These are phyloP conservation scores for Girardia tigrina DNA, from an alignment of 2,888 invertebrate genomes.

Conservation along the genomic window DNA sequence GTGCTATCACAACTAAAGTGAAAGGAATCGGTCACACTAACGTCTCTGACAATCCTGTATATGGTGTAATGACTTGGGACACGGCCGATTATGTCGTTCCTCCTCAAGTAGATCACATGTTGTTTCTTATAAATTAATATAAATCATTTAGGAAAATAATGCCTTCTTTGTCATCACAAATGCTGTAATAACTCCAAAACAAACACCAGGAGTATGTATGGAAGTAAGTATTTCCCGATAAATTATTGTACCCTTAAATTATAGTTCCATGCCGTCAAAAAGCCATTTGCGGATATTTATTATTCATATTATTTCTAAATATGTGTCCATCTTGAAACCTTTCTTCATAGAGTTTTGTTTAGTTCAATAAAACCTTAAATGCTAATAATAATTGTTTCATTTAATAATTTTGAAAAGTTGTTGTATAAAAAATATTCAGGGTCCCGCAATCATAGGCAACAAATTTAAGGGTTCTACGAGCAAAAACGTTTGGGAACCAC, in stretches of 20 bases:
- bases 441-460: too few relatives aligned
- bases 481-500: too few relatives aligned
- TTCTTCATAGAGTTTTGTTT: too few relatives aligned
- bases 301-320: neutral
- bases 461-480: too few relatives aligned
- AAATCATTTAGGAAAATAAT: constrained; percentile 48
- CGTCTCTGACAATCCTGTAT: constrained; percentile 30
- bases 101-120: constrained; percentile 45
- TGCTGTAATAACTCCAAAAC: constrained; percentile 51
- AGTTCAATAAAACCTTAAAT: too few relatives aligned
- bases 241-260: too few relatives aligned
- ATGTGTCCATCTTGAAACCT: too few relatives aligned
- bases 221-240: constrained; percentile 45
- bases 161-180: constrained; percentile 54
- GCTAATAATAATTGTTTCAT: too few relatives aligned
- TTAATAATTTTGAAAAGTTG: too few relatives aligned
- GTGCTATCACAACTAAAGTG: constrained; percentile 52
- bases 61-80: constrained; percentile 49
- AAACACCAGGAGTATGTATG: constrained; percentile 47
- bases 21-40: constrained; percentile 51
- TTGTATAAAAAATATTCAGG: too few relatives aligned
- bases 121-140: neutral
- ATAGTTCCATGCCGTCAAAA: constrained; percentile 35
- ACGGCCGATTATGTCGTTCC: constrained; percentile 53
- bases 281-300: neutral